Evolutionary conservation across 2,888 invertebrate species (phyloP).

Genomic region (Notodonta ziczac): DNA sequence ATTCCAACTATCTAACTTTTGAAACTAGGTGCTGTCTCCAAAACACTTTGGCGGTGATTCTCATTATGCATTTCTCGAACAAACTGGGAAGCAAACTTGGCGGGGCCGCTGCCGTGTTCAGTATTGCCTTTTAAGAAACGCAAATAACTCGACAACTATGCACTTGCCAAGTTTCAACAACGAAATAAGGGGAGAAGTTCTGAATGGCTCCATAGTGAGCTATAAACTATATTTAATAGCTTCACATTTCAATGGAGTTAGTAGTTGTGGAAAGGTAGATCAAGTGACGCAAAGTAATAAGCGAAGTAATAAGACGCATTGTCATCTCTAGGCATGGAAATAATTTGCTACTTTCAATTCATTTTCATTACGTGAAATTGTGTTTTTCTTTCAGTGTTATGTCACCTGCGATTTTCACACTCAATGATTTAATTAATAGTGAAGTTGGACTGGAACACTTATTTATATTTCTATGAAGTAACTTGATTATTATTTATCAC

Average conservation of each 20-base stretch:
- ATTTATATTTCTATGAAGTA: too few relatives aligned
- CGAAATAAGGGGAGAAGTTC: neutral
- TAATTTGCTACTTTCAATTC: too few relatives aligned
- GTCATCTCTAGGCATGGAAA: too few relatives aligned
- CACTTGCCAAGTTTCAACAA: conserved; percentile 17
- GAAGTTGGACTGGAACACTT: too few relatives aligned
- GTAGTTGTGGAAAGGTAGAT: too few relatives aligned
- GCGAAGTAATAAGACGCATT: too few relatives aligned
- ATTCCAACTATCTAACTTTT: conserved; percentile 8
- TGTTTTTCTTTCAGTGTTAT: too few relatives aligned
- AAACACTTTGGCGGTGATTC: conserved; percentile 11
- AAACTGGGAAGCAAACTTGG: conserved; percentile 13
- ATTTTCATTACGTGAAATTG: too few relatives aligned
- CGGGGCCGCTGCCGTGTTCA: neutral
- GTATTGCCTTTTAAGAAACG: conserved; percentile 22
- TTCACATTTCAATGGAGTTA: neutral
- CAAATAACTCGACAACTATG: conserved; percentile 15
- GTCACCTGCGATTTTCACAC: too few relatives aligned
- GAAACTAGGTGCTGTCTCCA: conserved; percentile 6
- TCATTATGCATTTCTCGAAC: conserved; percentile 14
- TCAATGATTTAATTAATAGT: too few relatives aligned
- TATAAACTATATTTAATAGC: conserved; percentile 4
- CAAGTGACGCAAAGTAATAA: too few relatives aligned
- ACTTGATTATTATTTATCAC: too few relatives aligned
- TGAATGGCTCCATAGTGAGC: neutral